phyloP scores from a whole-genome alignment of 2,113 vertebrate species.

The Oryzias woworae region DNA sequence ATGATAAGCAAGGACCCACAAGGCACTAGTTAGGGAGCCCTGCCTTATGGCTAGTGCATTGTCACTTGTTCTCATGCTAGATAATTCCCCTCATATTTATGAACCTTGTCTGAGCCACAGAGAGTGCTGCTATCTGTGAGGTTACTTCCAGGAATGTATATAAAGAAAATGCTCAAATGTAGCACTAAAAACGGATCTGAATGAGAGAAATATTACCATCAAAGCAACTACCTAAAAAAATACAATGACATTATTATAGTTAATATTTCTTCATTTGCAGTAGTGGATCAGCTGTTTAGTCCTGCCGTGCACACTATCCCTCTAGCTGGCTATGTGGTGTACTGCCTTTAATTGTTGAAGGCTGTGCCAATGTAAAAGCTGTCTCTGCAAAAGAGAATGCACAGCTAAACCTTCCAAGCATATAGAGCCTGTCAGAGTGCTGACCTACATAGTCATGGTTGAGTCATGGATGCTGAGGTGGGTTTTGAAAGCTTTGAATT shows the following conservation, averaged over 20 bases:
- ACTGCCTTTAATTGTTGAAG: slow-evolving; percentile 15
- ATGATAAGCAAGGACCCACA: slow-evolving; percentile 70
- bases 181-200: not conserved
- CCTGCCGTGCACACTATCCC: not conserved
- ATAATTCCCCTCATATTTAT: slow-evolving; percentile 62
- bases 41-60: slow-evolving; percentile 57
- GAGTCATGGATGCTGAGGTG: slow-evolving; percentile 40
- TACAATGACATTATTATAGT: too few species aligned
- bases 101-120: slow-evolving; percentile 32
- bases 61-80: slow-evolving; percentile 56
- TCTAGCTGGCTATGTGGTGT: slow-evolving; percentile 17
- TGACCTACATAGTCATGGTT: slow-evolving; percentile 53
- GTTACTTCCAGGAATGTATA: not conserved
- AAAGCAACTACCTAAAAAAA: too few species aligned
- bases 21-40: slow-evolving; percentile 69
- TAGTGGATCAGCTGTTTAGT: slow-evolving; percentile 2
- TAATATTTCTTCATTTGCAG: not conserved
- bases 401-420: slow-evolving; percentile 28
- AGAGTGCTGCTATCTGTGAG: slow-evolving; percentile 28
- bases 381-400: slow-evolving; percentile 12
- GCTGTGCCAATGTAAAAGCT: not conserved
- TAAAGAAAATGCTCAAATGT: not conserved
- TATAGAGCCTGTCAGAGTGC: slow-evolving; percentile 40
- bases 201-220: too few species aligned
- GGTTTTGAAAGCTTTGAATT: slow-evolving; percentile 28